phyloP scores from a whole-genome alignment of 2,797 vertebrate genomes.

The Sparidentex hasta region DNA sequence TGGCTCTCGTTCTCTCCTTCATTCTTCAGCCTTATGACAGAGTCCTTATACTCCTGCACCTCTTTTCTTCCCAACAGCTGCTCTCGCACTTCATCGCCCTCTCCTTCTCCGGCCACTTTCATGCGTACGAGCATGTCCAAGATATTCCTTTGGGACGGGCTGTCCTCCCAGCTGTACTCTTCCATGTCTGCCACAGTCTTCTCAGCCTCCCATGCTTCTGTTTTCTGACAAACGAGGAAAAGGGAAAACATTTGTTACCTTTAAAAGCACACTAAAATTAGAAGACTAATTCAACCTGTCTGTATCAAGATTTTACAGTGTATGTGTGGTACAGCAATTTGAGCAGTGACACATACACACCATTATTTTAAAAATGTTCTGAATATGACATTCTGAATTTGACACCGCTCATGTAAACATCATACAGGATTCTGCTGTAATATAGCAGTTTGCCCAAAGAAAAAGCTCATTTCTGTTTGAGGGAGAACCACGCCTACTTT shows the following conservation, averaged over 20 bases:
- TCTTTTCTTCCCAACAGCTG: conserved; percentile 86
- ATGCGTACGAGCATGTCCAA: conserved; percentile 86
- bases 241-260: neutral
- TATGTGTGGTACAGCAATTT: neutral
- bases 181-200: conserved; percentile 93
- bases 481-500: too few relatives aligned
- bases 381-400: too few relatives aligned
- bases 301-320: neutral
- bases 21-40: conserved; percentile 89
- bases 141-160: conserved; percentile 89
- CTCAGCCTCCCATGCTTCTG: conserved; percentile 91
- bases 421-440: too few relatives aligned
- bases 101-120: conserved; percentile 71
- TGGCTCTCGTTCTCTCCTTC: conserved; percentile 88
- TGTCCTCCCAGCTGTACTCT: conserved; percentile 94
- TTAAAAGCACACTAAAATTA: neutral
- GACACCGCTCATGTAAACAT: too few relatives aligned
- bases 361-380: too few relatives aligned
- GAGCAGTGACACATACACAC: too few relatives aligned
- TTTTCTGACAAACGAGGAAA: conserved; percentile 89
- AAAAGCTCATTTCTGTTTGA: too few relatives aligned
- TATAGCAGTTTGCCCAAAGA: too few relatives aligned
- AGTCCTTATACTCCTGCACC: conserved; percentile 89
- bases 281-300: neutral
- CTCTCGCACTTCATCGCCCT: conserved; percentile 73